Conservation (phyloP, 2,797 vertebrate genomes). For the Gila robusta region DNA sequence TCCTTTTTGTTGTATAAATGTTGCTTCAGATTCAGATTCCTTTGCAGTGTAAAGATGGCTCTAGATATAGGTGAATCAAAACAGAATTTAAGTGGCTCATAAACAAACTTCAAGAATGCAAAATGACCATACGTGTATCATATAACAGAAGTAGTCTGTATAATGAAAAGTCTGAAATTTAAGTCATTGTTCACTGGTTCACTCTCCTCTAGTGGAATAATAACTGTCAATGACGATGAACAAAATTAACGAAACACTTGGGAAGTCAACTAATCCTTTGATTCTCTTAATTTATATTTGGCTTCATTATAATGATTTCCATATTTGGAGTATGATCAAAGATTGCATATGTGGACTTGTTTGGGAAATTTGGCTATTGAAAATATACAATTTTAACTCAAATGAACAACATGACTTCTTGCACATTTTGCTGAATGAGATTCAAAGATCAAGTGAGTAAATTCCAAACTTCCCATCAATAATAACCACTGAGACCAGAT, state of each 20-base stretch:
- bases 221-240: neutral
- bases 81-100: neutral
- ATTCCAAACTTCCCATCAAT: neutral
- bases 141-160: neutral
- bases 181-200: neutral
- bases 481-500: neutral
- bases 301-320: neutral
- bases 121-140: neutral
- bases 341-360: neutral
- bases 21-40: neutral
- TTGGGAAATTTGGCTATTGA: neutral
- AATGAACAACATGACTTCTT: neutral
- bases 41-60: neutral
- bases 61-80: neutral
- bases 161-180: neutral
- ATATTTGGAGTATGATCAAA: neutral
- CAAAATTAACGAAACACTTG: neutral
- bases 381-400: neutral
- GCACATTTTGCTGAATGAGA: neutral
- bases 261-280: neutral
- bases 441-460: constrained; percentile 20
- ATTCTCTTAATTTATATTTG: neutral
- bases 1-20: no score
- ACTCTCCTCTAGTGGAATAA: neutral
- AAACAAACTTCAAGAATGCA: neutral